Conservation (phyloP, 2,113 vertebrate species). For the Dipodomys spectabilis region DNA sequence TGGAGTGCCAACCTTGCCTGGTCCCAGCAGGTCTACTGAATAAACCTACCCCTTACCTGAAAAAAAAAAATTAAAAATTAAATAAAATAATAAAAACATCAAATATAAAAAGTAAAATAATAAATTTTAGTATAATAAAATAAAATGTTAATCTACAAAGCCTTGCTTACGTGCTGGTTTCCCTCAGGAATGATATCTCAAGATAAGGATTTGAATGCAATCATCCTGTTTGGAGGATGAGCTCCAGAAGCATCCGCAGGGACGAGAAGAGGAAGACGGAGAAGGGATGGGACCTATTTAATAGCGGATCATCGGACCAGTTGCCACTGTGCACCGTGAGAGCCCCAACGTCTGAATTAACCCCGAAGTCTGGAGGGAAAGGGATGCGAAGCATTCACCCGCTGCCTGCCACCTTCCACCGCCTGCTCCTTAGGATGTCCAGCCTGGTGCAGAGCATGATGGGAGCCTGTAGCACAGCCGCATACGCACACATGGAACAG, state of each 20-base stretch:
- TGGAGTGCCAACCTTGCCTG: too few species aligned
- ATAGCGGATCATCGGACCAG: fast-evolving
- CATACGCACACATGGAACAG: too few species aligned
- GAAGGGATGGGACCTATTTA: not conserved
- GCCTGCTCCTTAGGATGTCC: not conserved
- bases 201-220: not conserved
- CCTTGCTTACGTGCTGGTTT: not conserved
- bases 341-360: not conserved
- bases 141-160: not conserved
- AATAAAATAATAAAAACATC: too few species aligned
- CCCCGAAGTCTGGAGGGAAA: not conserved
- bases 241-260: not conserved
- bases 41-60: too few species aligned
- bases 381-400: not conserved
- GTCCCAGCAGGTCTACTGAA: too few species aligned
- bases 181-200: not conserved
- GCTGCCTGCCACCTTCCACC: not conserved
- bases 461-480: not conserved
- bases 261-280: not conserved
- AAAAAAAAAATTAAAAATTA: too few species aligned
- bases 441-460: not conserved
- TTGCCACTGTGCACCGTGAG: not conserved
- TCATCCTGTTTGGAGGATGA: not conserved
- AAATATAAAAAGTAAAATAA: too few species aligned
- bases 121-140: not conserved